Conservation (phyloP, 2,113 vertebrate genomes). For the Ptilonorhynchus violaceus region DNA sequence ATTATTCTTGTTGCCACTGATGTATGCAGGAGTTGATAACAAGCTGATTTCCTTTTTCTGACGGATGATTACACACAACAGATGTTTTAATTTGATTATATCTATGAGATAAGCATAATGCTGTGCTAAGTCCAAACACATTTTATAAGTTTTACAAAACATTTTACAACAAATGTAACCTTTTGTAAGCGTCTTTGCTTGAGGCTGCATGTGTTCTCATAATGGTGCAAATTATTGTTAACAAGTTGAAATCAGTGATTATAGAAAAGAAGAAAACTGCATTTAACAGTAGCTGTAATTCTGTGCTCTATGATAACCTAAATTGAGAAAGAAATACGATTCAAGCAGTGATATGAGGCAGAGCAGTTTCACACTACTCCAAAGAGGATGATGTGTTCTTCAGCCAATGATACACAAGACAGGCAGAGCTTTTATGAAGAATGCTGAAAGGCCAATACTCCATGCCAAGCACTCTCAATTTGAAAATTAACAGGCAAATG, state of each 20-base stretch:
- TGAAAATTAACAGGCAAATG: background rate
- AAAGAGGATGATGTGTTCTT: background rate
- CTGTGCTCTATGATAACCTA: background rate
- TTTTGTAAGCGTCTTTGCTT: conserved; percentile 60
- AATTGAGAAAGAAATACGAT: background rate
- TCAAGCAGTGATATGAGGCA: background rate
- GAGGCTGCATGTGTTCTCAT: background rate
- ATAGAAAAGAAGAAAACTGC: background rate
- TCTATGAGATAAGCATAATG: conserved; percentile 53
- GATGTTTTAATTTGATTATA: conserved; percentile 57
- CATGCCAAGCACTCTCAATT: background rate
- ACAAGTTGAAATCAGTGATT: conserved; percentile 22
- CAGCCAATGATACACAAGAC: background rate
- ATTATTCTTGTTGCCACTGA: conserved; percentile 39
- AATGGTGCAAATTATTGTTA: conserved; percentile 59
- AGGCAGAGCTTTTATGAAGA: background rate
- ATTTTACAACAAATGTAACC: conserved; percentile 4
- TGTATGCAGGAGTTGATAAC: conserved; percentile 5
- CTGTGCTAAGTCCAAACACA: conserved; percentile 31
- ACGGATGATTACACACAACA: background rate
- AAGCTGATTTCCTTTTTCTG: conserved; percentile 27
- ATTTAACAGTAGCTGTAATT: background rate
- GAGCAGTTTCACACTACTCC: background rate
- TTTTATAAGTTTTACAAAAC: conserved; percentile 25
- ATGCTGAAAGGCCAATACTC: background rate